Evolutionary conservation across 2,888 invertebrate genomes (phyloP).

Genomic region (Plemyria rubiginata): DNA sequence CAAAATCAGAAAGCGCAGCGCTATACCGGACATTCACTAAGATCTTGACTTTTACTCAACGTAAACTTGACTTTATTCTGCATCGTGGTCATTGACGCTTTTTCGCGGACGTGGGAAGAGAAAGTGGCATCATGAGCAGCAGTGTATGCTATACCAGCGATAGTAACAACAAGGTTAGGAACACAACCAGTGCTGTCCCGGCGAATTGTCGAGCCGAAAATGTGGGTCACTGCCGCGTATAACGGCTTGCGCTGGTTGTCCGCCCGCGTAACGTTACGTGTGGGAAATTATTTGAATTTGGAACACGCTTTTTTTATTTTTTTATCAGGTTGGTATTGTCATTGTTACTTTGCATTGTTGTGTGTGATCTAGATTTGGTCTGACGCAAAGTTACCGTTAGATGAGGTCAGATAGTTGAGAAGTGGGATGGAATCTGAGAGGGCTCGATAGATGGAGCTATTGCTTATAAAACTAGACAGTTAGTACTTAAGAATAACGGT

Average conservation of each 20-base stretch:
- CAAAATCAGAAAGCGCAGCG: constrained; percentile 83
- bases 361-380: constrained; percentile 71
- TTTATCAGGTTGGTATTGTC: constrained; percentile 63
- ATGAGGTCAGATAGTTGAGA: constrained; percentile 31
- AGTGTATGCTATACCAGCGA: constrained; percentile 42
- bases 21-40: constrained; percentile 26
- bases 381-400: constrained; percentile 52
- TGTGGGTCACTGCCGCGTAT: constrained; percentile 83
- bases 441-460: background rate
- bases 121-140: constrained; percentile 42
- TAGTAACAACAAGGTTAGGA: constrained; percentile 69
- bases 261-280: constrained; percentile 85
- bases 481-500: too few relatives aligned
- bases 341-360: constrained; percentile 68
- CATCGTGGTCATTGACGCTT: constrained; percentile 49
- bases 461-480: too few relatives aligned
- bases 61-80: constrained; percentile 19
- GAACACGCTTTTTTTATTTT: constrained; percentile 73
- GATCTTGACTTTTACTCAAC: constrained; percentile 40
- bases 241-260: constrained; percentile 81
- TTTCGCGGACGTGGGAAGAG: constrained; percentile 29
- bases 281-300: constrained; percentile 85
- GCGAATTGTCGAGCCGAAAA: constrained; percentile 68
- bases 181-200: constrained; percentile 61
- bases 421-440: background rate